Evolutionary conservation across 2,888 invertebrate genomes (phyloP).

Genomic region (Agrenia bidenticulata): DNA sequence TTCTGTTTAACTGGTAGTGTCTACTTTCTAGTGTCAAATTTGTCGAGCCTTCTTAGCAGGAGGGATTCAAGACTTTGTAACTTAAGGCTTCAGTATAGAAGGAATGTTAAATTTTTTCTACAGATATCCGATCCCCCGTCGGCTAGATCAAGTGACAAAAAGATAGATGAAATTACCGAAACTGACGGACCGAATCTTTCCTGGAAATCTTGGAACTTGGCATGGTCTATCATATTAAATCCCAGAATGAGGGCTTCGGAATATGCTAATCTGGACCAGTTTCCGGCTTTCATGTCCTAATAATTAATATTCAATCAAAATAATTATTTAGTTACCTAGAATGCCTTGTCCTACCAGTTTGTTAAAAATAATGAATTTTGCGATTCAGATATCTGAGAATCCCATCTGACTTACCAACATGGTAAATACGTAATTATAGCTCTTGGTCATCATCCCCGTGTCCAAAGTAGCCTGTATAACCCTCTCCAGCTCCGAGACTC

Average conservation of each 20-base stretch:
- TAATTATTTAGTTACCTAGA: background rate
- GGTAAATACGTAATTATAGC: constrained; percentile 51
- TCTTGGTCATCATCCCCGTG: constrained; percentile 52
- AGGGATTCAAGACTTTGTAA: too few species aligned
- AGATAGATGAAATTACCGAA: constrained; percentile 2
- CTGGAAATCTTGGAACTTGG: constrained; percentile 47
- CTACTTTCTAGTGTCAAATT: too few species aligned
- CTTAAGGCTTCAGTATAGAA: too few species aligned
- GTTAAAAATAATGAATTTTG: too few species aligned
- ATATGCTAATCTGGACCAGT: constrained; percentile 50
- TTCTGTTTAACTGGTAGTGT: too few species aligned
- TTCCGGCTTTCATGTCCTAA: constrained; percentile 51
- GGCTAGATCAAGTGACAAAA: too few species aligned
- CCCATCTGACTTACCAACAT: constrained; percentile 44
- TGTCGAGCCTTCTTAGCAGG: too few species aligned
- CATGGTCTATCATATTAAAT: constrained; percentile 49
- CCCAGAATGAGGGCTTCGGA: constrained; percentile 52
- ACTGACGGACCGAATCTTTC: constrained; percentile 25
- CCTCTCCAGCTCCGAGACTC: constrained; percentile 44
- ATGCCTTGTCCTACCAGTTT: background rate
- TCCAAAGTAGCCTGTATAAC: constrained; percentile 52
- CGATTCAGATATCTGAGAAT: background rate
- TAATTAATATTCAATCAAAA: background rate
- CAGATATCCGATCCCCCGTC: too few species aligned
- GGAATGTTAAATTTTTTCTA: too few species aligned